Percentiles rank a stretch among this genome's conserved stretches.
These are phyloP conservation scores for Aphaenogaster floridana DNA, from an alignment of 1,140 invertebrate species.

Conservation along the genomic window DNA sequence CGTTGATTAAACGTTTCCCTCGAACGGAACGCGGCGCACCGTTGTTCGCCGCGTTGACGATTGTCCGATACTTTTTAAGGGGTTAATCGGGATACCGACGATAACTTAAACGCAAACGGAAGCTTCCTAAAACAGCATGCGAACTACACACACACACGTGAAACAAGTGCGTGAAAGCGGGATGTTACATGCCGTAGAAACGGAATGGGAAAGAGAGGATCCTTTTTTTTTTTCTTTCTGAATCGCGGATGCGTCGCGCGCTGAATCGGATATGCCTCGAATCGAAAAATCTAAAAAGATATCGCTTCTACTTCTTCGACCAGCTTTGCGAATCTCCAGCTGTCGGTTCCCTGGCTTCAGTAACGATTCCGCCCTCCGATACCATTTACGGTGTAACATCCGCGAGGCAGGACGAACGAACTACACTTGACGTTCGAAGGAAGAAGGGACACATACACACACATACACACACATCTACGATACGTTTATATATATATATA, in stretches of 20 bases:
- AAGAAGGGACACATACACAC: slow-evolving; percentile 26
- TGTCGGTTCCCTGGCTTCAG: not conserved
- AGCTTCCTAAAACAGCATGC: slow-evolving; percentile 41
- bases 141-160: slow-evolving; percentile 45
- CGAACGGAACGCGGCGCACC: slow-evolving; percentile 21
- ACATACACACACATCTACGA: slow-evolving; percentile 59
- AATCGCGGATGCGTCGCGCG: not conserved
- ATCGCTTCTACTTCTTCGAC: not conserved
- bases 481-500: slow-evolving; percentile 42
- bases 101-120: slow-evolving; percentile 38
- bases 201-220: too few relatives aligned
- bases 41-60: slow-evolving; percentile 2
- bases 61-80: slow-evolving; percentile 20
- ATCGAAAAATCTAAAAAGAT: not conserved
- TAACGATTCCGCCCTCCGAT: not conserved
- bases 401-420: not conserved
- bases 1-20: slow-evolving; percentile 37
- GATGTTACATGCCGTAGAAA: slow-evolving; percentile 5
- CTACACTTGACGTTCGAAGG: not conserved
- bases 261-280: not conserved
- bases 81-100: slow-evolving; percentile 50
- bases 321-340: not conserved
- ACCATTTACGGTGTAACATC: not conserved
- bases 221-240: not conserved
- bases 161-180: not conserved